Evolutionary conservation across 2,888 invertebrate genomes (phyloP), one percentile per base, ranked within the genome.

Genomic region (Nomada goodeniana): DNA sequence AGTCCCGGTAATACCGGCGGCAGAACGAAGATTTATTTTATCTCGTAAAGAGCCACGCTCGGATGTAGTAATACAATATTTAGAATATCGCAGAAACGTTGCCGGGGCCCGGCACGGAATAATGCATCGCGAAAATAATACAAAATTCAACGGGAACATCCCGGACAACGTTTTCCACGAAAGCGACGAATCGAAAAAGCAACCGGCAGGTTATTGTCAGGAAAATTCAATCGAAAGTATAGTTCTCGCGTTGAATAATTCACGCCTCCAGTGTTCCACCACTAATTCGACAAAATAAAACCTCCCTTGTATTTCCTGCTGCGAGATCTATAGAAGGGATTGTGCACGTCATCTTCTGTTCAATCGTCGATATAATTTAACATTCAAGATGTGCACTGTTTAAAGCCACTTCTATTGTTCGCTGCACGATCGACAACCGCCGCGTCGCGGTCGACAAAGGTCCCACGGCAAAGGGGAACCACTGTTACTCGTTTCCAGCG

Each of bases 21-120:
- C 59, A 47, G 59, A 59, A 29, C 47, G 26, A 50, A 70, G 70
- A 70, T 70, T 59, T 59, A 59, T 70, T 70, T 70, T 59, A 59
- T 70, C 44, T 29, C 59, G 69, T 57, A 69, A 57, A 69, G 70
- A 60, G 29, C 23, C 42, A 2, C 0, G 70, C 70, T 50, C 29
- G 47, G 59, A 59, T 26, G n/a, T 10, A 29, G 47, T 59, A 59
- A 70, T 60, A n/a, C 70, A 59, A 70, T 70, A 59, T 59, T 70
- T 70, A 59, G 23, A 69, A 47, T 69, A 57, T 57, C 26, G 23
- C 29, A 15, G 65, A 36, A 67, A 67, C 29, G 52, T 20, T 29
- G 65, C 65, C 50, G 29, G 18, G 18, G 36, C 13, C 36, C 0
- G 36, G 36, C 36, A 0, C 11, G 52, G 15, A 11, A 47, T 47